These are phyloP conservation scores for Holacanthus passer DNA, from an alignment of 2,113 vertebrate species.

Conservation along the genomic window DNA sequence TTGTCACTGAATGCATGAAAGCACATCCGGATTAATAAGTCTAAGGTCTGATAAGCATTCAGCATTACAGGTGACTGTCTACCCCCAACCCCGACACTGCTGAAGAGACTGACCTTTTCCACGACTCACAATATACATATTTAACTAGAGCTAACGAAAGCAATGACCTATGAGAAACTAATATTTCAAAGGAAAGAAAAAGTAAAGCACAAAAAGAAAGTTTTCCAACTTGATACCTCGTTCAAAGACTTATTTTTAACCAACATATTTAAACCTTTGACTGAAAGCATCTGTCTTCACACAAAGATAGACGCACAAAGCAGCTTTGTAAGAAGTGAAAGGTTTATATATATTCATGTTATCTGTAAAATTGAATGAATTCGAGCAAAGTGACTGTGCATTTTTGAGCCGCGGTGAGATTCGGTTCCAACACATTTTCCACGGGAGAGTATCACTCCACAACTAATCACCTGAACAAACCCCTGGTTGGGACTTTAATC, in stretches of 20 bases:
- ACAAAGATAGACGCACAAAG: not conserved
- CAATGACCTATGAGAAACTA: not conserved
- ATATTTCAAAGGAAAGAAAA: not conserved
- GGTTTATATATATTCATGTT: no score
- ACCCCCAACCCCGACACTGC: no score
- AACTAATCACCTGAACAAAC: conserved; percentile 7
- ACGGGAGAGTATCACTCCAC: not conserved
- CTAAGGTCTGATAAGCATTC: conserved; percentile 44
- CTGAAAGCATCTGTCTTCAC: not conserved
- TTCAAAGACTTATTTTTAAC: not conserved
- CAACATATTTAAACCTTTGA: not conserved
- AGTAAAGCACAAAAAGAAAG: not conserved
- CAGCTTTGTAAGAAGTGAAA: not conserved
- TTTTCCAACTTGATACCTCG: not conserved
- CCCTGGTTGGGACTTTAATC: conserved; percentile 8
- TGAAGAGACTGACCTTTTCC: not conserved
- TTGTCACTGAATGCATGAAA: conserved; percentile 44
- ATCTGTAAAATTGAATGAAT: not conserved
- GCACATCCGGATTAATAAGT: conserved; percentile 45
- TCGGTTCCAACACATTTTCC: not conserved
- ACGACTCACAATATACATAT: no score
- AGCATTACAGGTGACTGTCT: conserved; percentile 20
- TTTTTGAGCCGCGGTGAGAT: not conserved
- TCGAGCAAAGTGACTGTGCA: not conserved
- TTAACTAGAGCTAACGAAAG: not conserved